Conservation (phyloP, 2,797 vertebrate genomes). For the Chaetodon trifasciatus region DNA sequence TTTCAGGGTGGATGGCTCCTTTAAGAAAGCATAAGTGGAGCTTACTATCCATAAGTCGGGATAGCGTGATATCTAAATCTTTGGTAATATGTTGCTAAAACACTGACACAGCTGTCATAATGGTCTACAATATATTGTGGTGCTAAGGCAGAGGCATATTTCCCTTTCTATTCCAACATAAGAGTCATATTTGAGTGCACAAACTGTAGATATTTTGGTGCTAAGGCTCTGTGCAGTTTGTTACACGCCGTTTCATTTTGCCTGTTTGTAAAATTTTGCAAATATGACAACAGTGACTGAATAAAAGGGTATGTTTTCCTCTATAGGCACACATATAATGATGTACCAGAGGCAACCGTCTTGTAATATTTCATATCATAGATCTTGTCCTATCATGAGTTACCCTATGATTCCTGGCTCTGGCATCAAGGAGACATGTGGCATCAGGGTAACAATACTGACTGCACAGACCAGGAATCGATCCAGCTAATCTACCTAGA, state of each 20-base stretch:
- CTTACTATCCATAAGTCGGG: neutral
- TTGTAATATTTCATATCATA: neutral
- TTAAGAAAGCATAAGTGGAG: neutral
- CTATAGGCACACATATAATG: neutral
- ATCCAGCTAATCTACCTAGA: slow-evolving; percentile 15
- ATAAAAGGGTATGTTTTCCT: neutral
- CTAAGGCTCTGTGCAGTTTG: neutral
- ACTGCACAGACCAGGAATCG: slow-evolving; percentile 3
- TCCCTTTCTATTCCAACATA: neutral
- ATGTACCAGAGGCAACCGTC: neutral
- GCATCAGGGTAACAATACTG: neutral
- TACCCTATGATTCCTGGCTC: neutral
- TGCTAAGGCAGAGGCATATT: neutral
- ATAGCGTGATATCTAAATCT: neutral
- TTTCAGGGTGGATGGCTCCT: neutral
- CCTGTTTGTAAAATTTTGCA: neutral
- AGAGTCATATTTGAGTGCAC: neutral
- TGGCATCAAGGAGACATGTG: neutral
- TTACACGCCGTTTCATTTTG: neutral
- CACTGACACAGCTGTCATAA: neutral
- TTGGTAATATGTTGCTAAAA: neutral
- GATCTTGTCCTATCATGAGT: neutral
- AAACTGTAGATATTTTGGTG: neutral
- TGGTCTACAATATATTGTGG: neutral
- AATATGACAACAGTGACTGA: neutral